A percentile compares a stretch with the other conserved stretches of the same genome.
Evolutionary conservation across 2,113 vertebrate species (phyloP).

Genomic region (Lampris incognitus): DNA sequence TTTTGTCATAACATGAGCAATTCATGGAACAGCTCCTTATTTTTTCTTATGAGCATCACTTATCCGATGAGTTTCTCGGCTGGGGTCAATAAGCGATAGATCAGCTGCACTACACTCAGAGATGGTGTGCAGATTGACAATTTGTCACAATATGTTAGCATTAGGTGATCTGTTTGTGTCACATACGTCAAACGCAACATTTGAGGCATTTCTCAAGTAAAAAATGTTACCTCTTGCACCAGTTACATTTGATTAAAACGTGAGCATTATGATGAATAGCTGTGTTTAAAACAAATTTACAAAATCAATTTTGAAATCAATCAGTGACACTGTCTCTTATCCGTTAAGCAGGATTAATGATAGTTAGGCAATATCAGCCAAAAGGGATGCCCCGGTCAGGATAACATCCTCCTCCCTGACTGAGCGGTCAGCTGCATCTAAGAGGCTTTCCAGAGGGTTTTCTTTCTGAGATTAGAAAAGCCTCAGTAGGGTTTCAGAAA

Average conservation of each 20-base stretch:
- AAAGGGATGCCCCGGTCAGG: slow-evolving; percentile 47
- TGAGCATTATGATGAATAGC: too few species aligned
- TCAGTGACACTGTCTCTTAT: too few species aligned
- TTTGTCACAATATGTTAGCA: neutral
- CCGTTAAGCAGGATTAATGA: too few species aligned
- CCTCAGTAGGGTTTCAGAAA: slow-evolving; percentile 15
- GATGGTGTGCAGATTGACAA: neutral
- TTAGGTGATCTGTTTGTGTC: neutral
- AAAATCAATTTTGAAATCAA: too few species aligned
- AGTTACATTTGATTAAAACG: too few species aligned
- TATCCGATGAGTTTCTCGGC: slow-evolving; percentile 4
- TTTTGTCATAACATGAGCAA: neutral
- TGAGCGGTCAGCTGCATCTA: neutral
- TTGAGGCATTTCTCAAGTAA: too few species aligned
- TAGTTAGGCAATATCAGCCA: slow-evolving; percentile 6
- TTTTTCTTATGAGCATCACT: neutral
- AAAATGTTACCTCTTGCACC: too few species aligned
- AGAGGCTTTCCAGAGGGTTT: slow-evolving; percentile 4
- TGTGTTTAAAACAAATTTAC: too few species aligned
- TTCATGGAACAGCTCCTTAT: too few species aligned
- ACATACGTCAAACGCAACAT: too few species aligned
- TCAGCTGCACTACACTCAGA: neutral
- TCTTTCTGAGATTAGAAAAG: neutral
- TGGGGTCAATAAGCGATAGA: slow-evolving; percentile 5
- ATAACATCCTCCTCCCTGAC: slow-evolving; percentile 26